A percentile compares a stretch with the other conserved stretches of the same genome.
phyloP scores from a whole-genome alignment of 2,797 vertebrate species.

The Chaetodon trifasciatus region DNA sequence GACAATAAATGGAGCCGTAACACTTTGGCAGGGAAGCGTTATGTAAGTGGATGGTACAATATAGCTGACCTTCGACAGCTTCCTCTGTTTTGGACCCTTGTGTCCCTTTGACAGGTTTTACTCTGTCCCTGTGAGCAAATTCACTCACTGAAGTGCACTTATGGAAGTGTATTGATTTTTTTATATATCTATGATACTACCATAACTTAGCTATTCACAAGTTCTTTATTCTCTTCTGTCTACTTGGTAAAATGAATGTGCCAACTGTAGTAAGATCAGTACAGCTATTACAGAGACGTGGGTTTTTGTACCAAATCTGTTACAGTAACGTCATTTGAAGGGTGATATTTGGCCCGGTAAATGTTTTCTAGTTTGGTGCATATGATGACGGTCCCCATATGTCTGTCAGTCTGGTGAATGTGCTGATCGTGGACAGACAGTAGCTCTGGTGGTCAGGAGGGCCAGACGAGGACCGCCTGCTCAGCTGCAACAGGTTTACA shows the following conservation, averaged over 20 bases:
- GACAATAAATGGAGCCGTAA: background rate
- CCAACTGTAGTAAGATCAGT: background rate
- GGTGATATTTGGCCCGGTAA: slow-evolving; percentile 26
- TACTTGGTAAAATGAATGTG: background rate
- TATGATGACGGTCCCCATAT: slow-evolving; percentile 46
- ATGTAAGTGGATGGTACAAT: background rate
- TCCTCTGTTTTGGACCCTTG: background rate
- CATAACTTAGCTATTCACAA: background rate
- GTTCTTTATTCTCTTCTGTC: background rate
- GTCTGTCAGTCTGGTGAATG: slow-evolving; percentile 57
- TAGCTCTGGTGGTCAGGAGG: slow-evolving; percentile 51
- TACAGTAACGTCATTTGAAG: slow-evolving; percentile 19
- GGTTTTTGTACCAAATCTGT: slow-evolving; percentile 23
- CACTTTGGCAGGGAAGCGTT: background rate
- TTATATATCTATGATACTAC: background rate
- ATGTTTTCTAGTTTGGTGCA: slow-evolving; percentile 39
- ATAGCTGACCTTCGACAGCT: background rate
- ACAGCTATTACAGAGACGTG: background rate
- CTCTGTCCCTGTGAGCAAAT: background rate
- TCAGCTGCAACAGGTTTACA: slow-evolving; percentile 46
- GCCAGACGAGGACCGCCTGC: slow-evolving; percentile 35
- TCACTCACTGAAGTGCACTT: background rate
- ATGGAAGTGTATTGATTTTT: background rate
- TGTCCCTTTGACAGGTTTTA: background rate
- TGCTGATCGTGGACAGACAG: slow-evolving; percentile 55